phyloP scores from a whole-genome alignment of 2,888 invertebrate species.

The Ormyrus rosae region DNA sequence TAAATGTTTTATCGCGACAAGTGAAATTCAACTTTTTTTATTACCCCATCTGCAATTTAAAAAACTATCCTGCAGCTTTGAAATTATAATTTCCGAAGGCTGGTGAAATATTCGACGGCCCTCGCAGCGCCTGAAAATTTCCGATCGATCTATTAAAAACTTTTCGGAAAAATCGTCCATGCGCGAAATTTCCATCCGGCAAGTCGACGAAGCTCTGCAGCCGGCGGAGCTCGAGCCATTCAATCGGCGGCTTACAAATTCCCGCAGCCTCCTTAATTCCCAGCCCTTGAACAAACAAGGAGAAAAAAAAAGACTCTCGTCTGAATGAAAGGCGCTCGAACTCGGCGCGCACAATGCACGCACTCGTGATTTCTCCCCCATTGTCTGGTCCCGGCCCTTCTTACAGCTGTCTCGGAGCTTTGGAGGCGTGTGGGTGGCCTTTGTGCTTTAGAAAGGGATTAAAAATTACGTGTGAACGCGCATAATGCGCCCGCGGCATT shows the following conservation, averaged over 20 bases:
- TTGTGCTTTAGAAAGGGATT: constrained; percentile 30
- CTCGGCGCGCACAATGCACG: constrained; percentile 16
- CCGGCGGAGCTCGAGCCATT: neutral
- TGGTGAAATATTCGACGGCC: too few relatives aligned
- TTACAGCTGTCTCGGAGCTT: too few relatives aligned
- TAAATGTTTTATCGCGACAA: too few relatives aligned
- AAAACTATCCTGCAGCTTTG: too few relatives aligned
- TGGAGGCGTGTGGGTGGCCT: too few relatives aligned
- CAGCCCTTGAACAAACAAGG: constrained; percentile 9
- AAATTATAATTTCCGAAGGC: too few relatives aligned
- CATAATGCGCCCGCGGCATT: neutral
- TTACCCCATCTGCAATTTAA: too few relatives aligned
- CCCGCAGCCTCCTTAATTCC: neutral
- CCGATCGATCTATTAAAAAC: constrained; percentile 8
- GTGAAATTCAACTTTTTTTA: too few relatives aligned
- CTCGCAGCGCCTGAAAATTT: neutral
- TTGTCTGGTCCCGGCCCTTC: constrained; percentile 1
- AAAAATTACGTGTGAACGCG: constrained; percentile 14
- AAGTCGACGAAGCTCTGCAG: neutral
- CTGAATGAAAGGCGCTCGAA: constrained; percentile 46
- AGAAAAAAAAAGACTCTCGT: constrained; percentile 19
- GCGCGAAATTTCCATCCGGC: constrained; percentile 16
- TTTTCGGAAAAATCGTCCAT: neutral
- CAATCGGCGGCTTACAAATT: neutral
- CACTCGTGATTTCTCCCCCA: constrained; percentile 26